These are phyloP conservation scores for Drosophila recens DNA, from an alignment of 2,888 invertebrate species.

Conservation along the genomic window DNA sequence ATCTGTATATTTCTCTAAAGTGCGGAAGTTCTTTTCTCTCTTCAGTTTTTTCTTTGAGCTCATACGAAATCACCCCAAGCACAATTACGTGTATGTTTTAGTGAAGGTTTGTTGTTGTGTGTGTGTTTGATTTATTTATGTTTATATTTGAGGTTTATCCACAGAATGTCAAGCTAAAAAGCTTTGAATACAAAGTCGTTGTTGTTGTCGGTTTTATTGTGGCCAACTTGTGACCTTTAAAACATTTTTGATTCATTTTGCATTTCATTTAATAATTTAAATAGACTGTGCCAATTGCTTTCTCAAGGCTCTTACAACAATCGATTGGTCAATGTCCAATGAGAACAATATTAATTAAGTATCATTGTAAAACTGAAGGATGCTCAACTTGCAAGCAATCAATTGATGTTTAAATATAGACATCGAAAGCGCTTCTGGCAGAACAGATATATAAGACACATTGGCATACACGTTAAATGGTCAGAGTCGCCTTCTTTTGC, in stretches of 20 bases:
- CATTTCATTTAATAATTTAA: constrained; percentile 54
- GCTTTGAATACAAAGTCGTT: constrained; percentile 22
- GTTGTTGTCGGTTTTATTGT: constrained; percentile 7
- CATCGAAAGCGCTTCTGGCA: not conserved
- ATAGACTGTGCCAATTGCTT: constrained; percentile 41
- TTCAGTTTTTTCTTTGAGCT: constrained; percentile 17
- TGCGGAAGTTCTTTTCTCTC: constrained; percentile 42
- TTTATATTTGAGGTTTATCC: constrained; percentile 44
- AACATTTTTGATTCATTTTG: constrained; percentile 19
- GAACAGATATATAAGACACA: no score
- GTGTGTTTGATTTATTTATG: constrained; percentile 51
- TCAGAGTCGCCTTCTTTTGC: no score
- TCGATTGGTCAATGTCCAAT: constrained; percentile 38
- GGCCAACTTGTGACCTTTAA: constrained; percentile 19
- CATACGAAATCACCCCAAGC: constrained; percentile 30
- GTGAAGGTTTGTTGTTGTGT: constrained; percentile 15
- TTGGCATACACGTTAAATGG: no score
- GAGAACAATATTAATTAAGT: not conserved
- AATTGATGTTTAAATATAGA: not conserved
- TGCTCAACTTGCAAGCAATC: not conserved
- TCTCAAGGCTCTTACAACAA: constrained; percentile 42
- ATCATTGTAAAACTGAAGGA: not conserved
- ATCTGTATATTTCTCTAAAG: constrained; percentile 50
- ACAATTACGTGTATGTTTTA: constrained; percentile 17
- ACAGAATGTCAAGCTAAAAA: constrained; percentile 42